Conservation (phyloP, 2,113 vertebrate species). For the Ameiurus melas region DNA sequence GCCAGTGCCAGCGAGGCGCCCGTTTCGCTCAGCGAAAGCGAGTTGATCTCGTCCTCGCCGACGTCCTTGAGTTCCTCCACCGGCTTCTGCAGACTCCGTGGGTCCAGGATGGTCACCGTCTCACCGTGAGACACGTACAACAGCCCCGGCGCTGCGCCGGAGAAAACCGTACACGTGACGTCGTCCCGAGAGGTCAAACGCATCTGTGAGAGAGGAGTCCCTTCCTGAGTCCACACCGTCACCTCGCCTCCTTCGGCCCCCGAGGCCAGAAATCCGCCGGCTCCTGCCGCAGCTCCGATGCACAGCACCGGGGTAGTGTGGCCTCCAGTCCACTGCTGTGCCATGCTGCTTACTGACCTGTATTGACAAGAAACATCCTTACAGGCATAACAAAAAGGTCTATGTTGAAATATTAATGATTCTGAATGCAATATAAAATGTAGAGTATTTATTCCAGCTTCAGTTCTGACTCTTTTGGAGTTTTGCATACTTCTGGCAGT, state of each 20-base stretch:
- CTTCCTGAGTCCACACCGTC: constrained; percentile 79
- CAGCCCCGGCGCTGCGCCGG: constrained; percentile 61
- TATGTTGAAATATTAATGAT: background rate
- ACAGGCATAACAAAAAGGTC: background rate
- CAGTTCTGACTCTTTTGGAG: background rate
- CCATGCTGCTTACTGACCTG: constrained; percentile 71
- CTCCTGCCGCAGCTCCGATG: constrained; percentile 66
- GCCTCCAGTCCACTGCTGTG: constrained; percentile 78
- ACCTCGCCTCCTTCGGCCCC: constrained; percentile 86
- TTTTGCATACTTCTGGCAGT: background rate
- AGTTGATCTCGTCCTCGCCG: constrained; percentile 93
- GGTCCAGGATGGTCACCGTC: constrained; percentile 79
- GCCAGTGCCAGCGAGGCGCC: constrained; percentile 81
- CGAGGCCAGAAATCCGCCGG: constrained; percentile 80
- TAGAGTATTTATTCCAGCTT: background rate
- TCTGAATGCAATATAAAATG: background rate
- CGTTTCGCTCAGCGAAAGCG: constrained; percentile 79
- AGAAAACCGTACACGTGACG: constrained; percentile 80
- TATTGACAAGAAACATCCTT: background rate
- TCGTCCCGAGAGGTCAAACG: constrained; percentile 72
- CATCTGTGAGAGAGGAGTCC: constrained; percentile 62
- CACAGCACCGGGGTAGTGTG: constrained; percentile 82
- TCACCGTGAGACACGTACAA: constrained; percentile 84
- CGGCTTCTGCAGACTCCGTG: constrained; percentile 73
- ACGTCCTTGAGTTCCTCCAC: constrained; percentile 70